A percentile compares a stretch with the other conserved stretches of the same genome.
Conservation (phyloP, 2,113 vertebrate genomes). For the Misgurnus anguillicaudatus region DNA sequence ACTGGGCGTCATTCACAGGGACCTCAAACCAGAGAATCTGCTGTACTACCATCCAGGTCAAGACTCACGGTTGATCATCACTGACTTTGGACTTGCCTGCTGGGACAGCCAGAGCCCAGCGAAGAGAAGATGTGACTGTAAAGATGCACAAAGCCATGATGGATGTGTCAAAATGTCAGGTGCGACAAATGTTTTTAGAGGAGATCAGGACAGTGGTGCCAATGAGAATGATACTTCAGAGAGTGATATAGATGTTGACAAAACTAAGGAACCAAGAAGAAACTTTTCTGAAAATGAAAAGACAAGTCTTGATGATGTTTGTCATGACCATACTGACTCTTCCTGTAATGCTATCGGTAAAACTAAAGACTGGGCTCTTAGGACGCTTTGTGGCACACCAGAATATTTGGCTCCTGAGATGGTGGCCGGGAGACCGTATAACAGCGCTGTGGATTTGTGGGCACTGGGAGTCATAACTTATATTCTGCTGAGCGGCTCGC, state of each 20-base stretch:
- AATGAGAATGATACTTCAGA: conserved; percentile 33
- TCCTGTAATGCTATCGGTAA: neutral
- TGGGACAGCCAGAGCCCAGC: conserved; percentile 43
- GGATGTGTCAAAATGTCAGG: too few relatives aligned
- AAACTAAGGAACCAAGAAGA: neutral
- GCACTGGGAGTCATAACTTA: conserved; percentile 68
- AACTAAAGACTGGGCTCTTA: conserved; percentile 47
- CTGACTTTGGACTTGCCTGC: conserved; percentile 68
- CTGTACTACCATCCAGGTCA: conserved; percentile 69
- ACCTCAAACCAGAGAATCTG: conserved; percentile 71
- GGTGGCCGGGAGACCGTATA: conserved; percentile 57
- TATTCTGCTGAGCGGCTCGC: conserved; percentile 67
- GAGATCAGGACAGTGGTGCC: neutral
- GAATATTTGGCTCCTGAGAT: conserved; percentile 72
- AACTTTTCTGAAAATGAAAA: neutral
- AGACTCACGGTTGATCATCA: conserved; percentile 67
- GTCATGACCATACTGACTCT: too few relatives aligned
- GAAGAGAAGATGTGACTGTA: neutral
- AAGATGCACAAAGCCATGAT: neutral
- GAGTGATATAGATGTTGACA: conserved; percentile 24
- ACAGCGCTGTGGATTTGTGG: conserved; percentile 70
- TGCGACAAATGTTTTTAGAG: too few relatives aligned
- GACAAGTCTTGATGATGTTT: neutral
- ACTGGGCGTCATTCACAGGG: conserved; percentile 66
- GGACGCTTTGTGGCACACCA: conserved; percentile 58